Base-by-base conservation (phyloP, 2,113 vertebrate genomes). In the Nestor notabilis region DNA sequence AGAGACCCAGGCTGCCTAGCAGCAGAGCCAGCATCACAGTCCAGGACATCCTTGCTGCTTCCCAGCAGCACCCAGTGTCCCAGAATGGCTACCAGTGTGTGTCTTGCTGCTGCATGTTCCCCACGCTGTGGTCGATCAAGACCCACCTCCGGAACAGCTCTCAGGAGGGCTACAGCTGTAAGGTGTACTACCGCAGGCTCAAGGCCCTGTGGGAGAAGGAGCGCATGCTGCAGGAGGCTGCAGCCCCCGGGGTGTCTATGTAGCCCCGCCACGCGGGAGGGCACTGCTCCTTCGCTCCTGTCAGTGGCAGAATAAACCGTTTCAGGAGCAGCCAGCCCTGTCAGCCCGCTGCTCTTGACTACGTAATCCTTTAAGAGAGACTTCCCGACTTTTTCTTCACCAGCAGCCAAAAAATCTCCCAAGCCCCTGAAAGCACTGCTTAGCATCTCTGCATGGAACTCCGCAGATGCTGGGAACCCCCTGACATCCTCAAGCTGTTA, bases 141-240 rank as follows among this genome's bases (percentile, higher is more conserved):
- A 94, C 41, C 8, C 98, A 98, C 69, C 89, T 97, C 87, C 76
- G 87, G 53, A 63, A 93, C 21, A 96, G 97, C 35, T 87, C 83
- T 80, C 78, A 63, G 58, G 89, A 98, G 71, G 97, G 97, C 37
- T 97, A 97, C 93, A 98, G 97, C 87, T 97, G 97, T 87, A 81
- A 82, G 23, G 83, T 82, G 11, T 97, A 92, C 83, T 98, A 95
- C 84, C 4, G 44, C 16, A 96, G 84, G 81, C 95, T 98, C 31
- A 91, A 95, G 68, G 58, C 43, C 10, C 84, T 97, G 52, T 56
- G 92, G 94, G 60, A 79, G 79, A 89, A 83, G 91, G 88, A 97
- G 75, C 56, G 27, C 60, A 68, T 46, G 44, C 68, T 41, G 35
- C 41, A 18, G 49, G 76, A 72, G 39, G 63, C 63, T 41, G 46